Evolutionary conservation across 2,888 invertebrate genomes (phyloP).

Genomic region (Sarcophaga variegata): DNA sequence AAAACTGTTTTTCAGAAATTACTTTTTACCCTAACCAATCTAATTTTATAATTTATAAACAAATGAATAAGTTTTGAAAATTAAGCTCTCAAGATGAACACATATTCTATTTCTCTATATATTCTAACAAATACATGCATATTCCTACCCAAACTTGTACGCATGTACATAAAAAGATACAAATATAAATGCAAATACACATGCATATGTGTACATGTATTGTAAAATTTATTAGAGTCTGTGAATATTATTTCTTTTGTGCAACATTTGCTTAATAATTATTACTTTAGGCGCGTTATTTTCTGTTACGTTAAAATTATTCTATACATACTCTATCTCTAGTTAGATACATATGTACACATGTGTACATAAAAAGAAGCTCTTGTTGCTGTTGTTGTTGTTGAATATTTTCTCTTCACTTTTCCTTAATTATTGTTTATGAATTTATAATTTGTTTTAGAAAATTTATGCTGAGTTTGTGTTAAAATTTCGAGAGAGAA

Average conservation of each 20-base stretch:
- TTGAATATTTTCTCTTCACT: background rate
- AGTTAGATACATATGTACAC: background rate
- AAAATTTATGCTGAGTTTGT: slow-evolving; percentile 44
- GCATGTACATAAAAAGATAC: no score
- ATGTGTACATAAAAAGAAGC: background rate
- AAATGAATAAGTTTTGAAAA: background rate
- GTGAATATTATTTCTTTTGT: background rate
- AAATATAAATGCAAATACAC: background rate
- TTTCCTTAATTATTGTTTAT: background rate
- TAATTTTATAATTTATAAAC: background rate
- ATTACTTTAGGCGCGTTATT: slow-evolving; percentile 38
- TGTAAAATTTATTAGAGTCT: background rate
- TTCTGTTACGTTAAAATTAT: background rate
- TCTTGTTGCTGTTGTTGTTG: background rate
- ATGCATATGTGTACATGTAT: background rate
- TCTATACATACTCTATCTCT: background rate
- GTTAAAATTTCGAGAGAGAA: slow-evolving; percentile 13
- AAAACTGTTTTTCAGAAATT: background rate
- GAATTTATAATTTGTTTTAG: slow-evolving; percentile 37
- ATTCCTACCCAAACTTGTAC: no score
- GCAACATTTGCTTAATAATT: slow-evolving; percentile 39
- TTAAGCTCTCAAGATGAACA: background rate
- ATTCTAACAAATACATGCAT: background rate
- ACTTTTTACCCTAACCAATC: background rate
- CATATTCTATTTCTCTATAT: background rate